A percentile compares a stretch with the other conserved stretches of the same genome.
phyloP scores from a whole-genome alignment of 2,888 invertebrate species.

The Pyrrhia umbra region DNA sequence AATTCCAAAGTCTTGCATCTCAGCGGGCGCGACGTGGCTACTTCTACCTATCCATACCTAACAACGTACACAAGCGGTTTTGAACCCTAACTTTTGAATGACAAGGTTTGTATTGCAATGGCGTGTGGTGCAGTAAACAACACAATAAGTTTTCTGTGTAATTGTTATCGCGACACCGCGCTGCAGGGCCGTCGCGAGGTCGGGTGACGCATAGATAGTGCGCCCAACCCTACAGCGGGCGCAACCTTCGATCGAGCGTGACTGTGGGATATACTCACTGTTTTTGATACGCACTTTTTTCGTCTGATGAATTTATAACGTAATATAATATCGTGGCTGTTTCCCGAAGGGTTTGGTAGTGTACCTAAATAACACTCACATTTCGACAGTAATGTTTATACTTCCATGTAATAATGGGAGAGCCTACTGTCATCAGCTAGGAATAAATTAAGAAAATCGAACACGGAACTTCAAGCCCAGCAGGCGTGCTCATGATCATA shows the following conservation, averaged over 20 bases:
- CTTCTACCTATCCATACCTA: slow-evolving; percentile 55
- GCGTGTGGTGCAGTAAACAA: slow-evolving; percentile 60
- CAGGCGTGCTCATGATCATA: too few species aligned
- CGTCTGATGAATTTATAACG: background rate
- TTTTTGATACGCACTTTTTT: slow-evolving; percentile 30
- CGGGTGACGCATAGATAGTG: slow-evolving; percentile 79
- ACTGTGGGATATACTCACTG: slow-evolving; percentile 32
- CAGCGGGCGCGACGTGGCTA: slow-evolving; percentile 52
- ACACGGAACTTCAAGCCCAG: too few species aligned
- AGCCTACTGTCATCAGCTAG: too few species aligned
- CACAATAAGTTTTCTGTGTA: slow-evolving; percentile 80
- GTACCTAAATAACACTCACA: background rate
- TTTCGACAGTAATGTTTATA: too few species aligned
- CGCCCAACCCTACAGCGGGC: slow-evolving; percentile 73
- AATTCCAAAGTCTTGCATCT: slow-evolving; percentile 62
- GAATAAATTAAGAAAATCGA: too few species aligned
- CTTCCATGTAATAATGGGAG: too few species aligned
- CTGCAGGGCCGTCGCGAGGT: slow-evolving; percentile 71
- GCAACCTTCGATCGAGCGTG: slow-evolving; percentile 65
- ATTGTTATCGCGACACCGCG: slow-evolving; percentile 83
- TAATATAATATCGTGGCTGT: background rate
- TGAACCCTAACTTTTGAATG: background rate
- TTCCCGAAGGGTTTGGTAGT: background rate
- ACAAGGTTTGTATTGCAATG: slow-evolving; percentile 55
- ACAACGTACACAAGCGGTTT: background rate